Base-by-base conservation (phyloP, 2,888 invertebrate genomes). In the Thyatira batis region DNA sequence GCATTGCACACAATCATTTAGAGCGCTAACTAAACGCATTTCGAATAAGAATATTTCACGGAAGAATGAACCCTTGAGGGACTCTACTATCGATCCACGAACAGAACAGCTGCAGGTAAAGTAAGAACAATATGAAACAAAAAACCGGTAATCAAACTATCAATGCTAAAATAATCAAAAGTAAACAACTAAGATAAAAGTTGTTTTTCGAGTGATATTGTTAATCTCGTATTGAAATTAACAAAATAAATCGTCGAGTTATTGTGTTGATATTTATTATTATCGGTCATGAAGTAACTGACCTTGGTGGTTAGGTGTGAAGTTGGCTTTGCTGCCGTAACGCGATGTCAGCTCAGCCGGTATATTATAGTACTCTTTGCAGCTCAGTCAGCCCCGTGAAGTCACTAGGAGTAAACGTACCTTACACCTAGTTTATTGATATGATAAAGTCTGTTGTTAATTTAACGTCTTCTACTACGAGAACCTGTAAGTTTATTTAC, bases 401-500 rank as follows among this genome's bases (percentile, higher is more conserved):
- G 58, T 59, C 69, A 61, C 53, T 67, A n/a, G n/a, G n/a, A n/a
- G n/a, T n/a, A n/a, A n/a, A n/a, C 60, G 61, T 21, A 39, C 55
- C 25, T 63, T 53, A 28, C 62, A 57, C 65, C 57, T 28, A 61
- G 49, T 43, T 58, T 30, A 21, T 50, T 69, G 77, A 71, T 65
- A 87, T 87, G 86, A 65, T 86, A 67, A 85, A 80, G 68, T 76
- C 73, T 46, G 53, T 86, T 51, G 64, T 67, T 55, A 69, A 66
- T 28, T 60, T 82, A 55, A 64, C 70, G 44, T 66, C 69, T 45
- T 66, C 67, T 46, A 56, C 74, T 30, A 55, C 58, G n/a, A 79
- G 60, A 64, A 73, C 75, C 58, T 63, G 86, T 86, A 71, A 86
- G 86, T 87, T n/a, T n/a, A n/a, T n/a, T n/a, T n/a, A n/a, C n/a